Evolutionary conservation across 2,888 invertebrate genomes (phyloP).

Genomic region (Tigriopus californicus): DNA sequence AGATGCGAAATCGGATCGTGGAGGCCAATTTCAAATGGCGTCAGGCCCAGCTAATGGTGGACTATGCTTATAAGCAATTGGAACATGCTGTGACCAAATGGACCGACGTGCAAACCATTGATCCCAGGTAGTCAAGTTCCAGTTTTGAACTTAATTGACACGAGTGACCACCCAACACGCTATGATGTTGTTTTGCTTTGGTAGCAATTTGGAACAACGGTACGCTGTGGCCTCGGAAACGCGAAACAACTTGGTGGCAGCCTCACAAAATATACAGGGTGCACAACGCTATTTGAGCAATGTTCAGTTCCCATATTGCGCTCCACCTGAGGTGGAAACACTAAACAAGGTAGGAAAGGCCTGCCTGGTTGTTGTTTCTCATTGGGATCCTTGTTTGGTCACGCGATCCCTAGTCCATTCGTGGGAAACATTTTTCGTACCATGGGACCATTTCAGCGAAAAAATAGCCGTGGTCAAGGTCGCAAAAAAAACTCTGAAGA

Average conservation of each 20-base stretch:
- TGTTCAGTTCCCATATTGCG: slow-evolving; percentile 35
- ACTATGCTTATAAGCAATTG: slow-evolving; percentile 33
- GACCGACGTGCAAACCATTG: slow-evolving; percentile 27
- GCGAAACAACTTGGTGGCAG: slow-evolving; percentile 34
- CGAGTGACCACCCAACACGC: not conserved
- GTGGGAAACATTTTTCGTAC: no score
- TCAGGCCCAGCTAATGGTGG: slow-evolving; percentile 29
- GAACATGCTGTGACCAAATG: slow-evolving; percentile 31
- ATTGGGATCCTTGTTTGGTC: no score
- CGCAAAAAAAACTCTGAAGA: no score
- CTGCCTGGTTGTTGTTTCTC: no score
- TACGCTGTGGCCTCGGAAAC: slow-evolving; percentile 33
- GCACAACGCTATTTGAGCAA: slow-evolving; percentile 32
- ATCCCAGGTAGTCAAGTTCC: not conserved
- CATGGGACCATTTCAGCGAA: no score
- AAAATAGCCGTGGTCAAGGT: no score
- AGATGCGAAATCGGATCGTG: slow-evolving; percentile 31
- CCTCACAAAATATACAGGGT: slow-evolving; percentile 33
- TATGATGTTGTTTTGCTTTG: not conserved
- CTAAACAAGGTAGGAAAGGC: slow-evolving; percentile 26
- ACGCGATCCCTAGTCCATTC: no score
- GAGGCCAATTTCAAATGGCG: slow-evolving; percentile 35
- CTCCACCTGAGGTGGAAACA: slow-evolving; percentile 29
- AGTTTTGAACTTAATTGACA: not conserved
- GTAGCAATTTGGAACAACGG: slow-evolving; percentile 28